Base-by-base conservation (phyloP, 2,113 vertebrate genomes). In the Trinectes maculatus region DNA sequence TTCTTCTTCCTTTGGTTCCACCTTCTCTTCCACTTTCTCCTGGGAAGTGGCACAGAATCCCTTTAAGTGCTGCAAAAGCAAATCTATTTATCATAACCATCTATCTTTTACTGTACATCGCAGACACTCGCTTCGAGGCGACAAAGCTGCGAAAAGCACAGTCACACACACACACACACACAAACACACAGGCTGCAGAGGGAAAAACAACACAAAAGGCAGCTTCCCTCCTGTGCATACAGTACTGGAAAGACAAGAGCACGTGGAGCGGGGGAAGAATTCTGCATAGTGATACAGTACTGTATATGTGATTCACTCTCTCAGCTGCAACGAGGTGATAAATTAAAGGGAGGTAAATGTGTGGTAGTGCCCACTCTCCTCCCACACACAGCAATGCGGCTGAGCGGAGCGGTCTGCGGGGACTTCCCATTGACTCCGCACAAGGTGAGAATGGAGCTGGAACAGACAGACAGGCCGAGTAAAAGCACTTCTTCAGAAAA, bases 41-140 rank as follows among this genome's bases (percentile, higher is more conserved):
- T 58, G 90, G 89, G 89, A 90, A 87, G 89, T 86, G 89, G 83
- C 89, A 89, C 84, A 88, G 90, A 91, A 91, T 88, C 87, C 51
- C 77, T 90, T 85, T 82, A 88, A 89, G 83, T 83, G 84, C 82
- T 84, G 83, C 79, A 85, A 87, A 91, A 87, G 87, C 86, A 89
- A 85, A 86, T 88, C 83, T 88, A 89, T 87, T 89, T 83, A 89
- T 90, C 89, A 85, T 80, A 75, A 73, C 77, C 77, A 82, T 85
- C 77, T 76, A 83, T 85, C 73, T 77, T 58, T 58, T 64, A 76
- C 70, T 68, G 76, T 76, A 86, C 40, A 8, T 79, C 6, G 39
- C 39, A 15, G 16, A 4, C 49, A 33, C 49, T 11, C 6, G 29
- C 59, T 59, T 51, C 63, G 46, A 59, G 54, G 67, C 43, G n/a